Evolutionary conservation across 92 coral and sea anemone genomes (phyloP).

Genomic region (Porites rus): DNA sequence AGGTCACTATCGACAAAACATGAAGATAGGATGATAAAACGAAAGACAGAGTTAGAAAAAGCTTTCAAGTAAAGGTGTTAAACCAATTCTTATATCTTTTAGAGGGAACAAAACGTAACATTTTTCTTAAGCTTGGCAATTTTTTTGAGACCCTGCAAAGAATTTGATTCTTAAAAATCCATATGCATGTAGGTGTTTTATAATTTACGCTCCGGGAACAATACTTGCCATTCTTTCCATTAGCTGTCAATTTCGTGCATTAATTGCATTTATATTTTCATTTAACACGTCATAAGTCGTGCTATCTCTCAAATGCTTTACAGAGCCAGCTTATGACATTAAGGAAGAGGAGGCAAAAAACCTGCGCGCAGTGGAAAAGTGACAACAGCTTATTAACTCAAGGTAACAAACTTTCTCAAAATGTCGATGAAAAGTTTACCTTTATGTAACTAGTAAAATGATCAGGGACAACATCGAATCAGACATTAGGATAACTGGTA

Average conservation of each 20-base stretch:
- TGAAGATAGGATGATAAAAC: too few species aligned
- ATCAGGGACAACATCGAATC: too few species aligned
- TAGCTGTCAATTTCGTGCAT: background rate
- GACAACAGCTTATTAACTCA: background rate
- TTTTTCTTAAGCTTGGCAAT: background rate
- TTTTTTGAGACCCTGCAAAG: background rate
- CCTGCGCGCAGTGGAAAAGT: background rate
- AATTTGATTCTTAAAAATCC: too few species aligned
- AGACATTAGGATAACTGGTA: too few species aligned
- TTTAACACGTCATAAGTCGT: background rate
- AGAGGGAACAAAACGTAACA: background rate
- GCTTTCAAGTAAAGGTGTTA: too few species aligned
- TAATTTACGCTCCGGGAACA: background rate
- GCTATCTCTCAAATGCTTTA: background rate
- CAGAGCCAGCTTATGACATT: background rate
- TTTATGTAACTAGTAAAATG: too few species aligned
- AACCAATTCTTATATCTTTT: background rate
- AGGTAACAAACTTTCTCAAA: background rate
- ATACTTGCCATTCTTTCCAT: background rate
- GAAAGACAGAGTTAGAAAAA: too few species aligned
- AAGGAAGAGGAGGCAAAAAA: too few species aligned
- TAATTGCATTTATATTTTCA: too few species aligned
- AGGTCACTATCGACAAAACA: too few species aligned
- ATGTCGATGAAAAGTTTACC: too few species aligned
- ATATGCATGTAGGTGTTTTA: background rate